Base-by-base conservation (phyloP, 2,888 invertebrate genomes). In the Cosmia trapezina region DNA sequence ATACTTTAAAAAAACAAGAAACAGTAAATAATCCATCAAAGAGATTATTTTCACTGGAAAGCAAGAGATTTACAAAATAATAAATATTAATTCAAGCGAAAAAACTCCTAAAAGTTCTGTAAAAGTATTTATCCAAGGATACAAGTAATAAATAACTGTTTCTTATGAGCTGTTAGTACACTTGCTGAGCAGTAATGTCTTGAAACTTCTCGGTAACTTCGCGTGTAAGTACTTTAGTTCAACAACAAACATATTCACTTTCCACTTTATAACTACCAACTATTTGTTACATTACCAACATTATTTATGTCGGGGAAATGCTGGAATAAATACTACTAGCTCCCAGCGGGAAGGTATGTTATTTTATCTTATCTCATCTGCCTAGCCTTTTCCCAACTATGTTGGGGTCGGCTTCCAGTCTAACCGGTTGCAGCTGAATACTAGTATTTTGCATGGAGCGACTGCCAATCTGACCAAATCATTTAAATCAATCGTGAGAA, bases 231-330 rank as follows among this genome's bases (percentile, higher is more conserved):
- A 70, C 66, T 67, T 67, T 70, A 64, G 83, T 82, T 67, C 22
- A 37, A 66, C 37, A 82, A 72, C 66, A 68, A 65, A 77, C 57
- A 82, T 72, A 80, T 70, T 71, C 59, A 49, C 22, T 53, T 75
- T 68, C 56, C 57, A 70, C 66, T 82, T 53, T 60, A 43, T 53
- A 37, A 69, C 33, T 65, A n/a, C 51, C 33, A 37, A 71, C 57
- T 47, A 49, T 76, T 69, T 66, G n/a, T 47, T 59, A 69, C 43
- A 62, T 60, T 77, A 37, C 14, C 33, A 22, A 45, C 3, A 12
- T 51, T 60, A 68, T 80, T 63, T 61, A 64, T 56, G 47, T 51
- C 2, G 19, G 1, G 0, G 0, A 37, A 70, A 51, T 22, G 4
- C 9, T 59, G n/a, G 5, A 47, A 41, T 59, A 22, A 19, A 43